Conservation (phyloP, 2,888 invertebrate genomes). For the Stenolophus ochropezus region DNA sequence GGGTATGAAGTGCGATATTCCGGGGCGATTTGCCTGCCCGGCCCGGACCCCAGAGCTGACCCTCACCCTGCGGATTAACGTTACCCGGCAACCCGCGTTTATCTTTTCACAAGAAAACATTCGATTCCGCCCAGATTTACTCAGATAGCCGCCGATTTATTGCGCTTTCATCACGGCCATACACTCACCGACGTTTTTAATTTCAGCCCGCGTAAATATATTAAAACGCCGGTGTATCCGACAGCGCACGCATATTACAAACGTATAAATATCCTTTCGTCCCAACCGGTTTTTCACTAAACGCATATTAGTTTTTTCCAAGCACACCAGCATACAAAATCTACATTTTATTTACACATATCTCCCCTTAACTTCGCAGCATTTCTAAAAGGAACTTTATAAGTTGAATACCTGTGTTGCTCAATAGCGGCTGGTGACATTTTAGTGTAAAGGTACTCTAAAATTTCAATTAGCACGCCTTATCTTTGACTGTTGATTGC, state of each 20-base stretch:
- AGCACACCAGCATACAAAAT: too few species aligned
- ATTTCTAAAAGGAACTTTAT: too few species aligned
- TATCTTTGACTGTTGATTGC: too few species aligned
- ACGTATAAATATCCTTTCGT: background rate
- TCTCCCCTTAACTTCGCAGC: too few species aligned
- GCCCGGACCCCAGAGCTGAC: background rate
- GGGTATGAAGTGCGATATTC: slow-evolving; percentile 55
- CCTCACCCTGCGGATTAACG: slow-evolving; percentile 10
- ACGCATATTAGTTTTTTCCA: too few species aligned
- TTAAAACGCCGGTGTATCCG: background rate
- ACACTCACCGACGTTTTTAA: background rate
- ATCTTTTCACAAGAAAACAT: slow-evolving; percentile 37
- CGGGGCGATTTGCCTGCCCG: slow-evolving; percentile 17
- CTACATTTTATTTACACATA: too few species aligned
- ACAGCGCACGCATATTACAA: background rate
- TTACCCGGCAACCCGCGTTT: background rate
- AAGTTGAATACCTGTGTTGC: too few species aligned
- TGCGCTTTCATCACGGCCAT: slow-evolving; percentile 5
- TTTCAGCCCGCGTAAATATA: background rate
- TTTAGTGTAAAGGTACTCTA: too few species aligned
- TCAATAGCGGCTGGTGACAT: too few species aligned
- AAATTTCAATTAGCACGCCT: too few species aligned
- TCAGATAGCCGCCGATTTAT: slow-evolving; percentile 11
- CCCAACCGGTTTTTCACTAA: too few species aligned
- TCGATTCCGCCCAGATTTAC: slow-evolving; percentile 12